Evolutionary conservation across 2,113 vertebrate species (phyloP).

Genomic region (Manacus vitellinus): DNA sequence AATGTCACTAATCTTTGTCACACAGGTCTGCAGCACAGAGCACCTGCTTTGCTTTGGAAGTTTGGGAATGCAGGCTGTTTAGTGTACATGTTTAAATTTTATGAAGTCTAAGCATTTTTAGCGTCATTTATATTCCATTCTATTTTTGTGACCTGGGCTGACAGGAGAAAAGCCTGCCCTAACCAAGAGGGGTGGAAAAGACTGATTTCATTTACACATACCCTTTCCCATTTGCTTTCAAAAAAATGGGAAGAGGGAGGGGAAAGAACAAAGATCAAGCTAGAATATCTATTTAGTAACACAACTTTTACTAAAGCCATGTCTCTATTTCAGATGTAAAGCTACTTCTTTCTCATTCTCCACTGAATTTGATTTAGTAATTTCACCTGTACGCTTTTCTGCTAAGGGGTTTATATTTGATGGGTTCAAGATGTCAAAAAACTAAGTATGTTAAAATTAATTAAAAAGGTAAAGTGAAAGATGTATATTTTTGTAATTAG

Average conservation of each 20-base stretch:
- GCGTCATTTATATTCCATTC: neutral
- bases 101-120: neutral
- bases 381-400: neutral
- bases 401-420: neutral
- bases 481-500: neutral
- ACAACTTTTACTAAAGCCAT: neutral
- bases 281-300: neutral
- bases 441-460: neutral
- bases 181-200: neutral
- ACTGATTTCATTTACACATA: neutral
- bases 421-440: neutral
- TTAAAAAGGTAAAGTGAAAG: neutral
- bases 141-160: neutral
- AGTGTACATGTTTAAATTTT: neutral
- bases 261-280: neutral
- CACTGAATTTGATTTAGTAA: neutral
- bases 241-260: neutral
- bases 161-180: neutral
- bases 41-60: neutral
- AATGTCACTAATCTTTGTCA: slow-evolving; percentile 9
- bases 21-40: neutral
- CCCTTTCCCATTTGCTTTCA: neutral
- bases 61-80: neutral
- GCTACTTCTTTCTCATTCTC: neutral
- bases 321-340: neutral